A percentile compares a stretch with the other conserved stretches of the same genome.
Evolutionary conservation across 2,797 vertebrate species (phyloP).

Genomic region (Coracias cyanogaster): DNA sequence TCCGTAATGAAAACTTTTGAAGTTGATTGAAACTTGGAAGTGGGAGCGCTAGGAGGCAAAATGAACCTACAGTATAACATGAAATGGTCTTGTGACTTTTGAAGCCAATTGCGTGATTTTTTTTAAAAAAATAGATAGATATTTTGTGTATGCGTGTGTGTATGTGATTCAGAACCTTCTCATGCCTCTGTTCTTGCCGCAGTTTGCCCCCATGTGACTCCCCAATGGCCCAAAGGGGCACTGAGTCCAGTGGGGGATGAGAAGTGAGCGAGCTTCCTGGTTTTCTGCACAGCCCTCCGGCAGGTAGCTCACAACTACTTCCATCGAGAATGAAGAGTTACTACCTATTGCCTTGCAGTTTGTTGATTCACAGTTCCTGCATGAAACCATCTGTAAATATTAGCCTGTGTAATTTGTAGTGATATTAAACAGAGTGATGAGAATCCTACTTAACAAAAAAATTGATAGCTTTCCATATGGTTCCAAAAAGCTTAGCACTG

Average conservation of each 20-base stretch:
- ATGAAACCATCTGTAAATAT: slow-evolving; percentile 48
- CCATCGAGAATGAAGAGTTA: not conserved
- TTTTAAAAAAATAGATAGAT: no score
- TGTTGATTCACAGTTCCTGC: slow-evolving; percentile 49
- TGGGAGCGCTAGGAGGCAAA: not conserved
- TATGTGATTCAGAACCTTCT: not conserved
- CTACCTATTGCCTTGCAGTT: slow-evolving; percentile 31
- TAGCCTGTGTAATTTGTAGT: slow-evolving; percentile 44
- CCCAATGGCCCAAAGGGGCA: not conserved
- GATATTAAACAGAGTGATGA: slow-evolving; percentile 58
- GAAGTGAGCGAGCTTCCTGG: not conserved
- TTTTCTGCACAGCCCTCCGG: not conserved
- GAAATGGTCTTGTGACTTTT: not conserved
- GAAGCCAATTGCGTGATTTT: not conserved
- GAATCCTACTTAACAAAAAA: slow-evolving; percentile 49
- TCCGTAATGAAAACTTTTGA: not conserved
- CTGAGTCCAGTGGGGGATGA: not conserved
- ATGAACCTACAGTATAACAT: not conserved
- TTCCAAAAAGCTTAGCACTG: slow-evolving; percentile 33
- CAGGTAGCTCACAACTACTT: not conserved
- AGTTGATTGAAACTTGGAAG: not conserved
- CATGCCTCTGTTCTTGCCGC: not conserved
- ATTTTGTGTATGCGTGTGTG: not conserved
- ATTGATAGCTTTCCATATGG: slow-evolving; percentile 51
- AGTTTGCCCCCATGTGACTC: not conserved